These are phyloP conservation scores for Marmota flaviventris DNA, from an alignment of 2,113 vertebrate genomes.

Conservation along the genomic window DNA sequence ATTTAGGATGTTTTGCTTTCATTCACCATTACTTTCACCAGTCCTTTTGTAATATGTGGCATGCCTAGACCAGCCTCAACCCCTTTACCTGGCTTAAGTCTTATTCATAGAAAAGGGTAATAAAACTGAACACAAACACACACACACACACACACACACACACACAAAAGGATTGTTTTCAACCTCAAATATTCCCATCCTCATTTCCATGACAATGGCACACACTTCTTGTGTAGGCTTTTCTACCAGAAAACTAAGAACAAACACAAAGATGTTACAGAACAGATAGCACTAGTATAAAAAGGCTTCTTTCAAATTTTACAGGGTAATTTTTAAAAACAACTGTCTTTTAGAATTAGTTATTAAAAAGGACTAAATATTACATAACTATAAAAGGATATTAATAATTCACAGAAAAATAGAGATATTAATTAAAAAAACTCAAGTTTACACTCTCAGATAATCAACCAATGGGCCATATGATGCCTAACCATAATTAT, in stretches of 20 bases:
- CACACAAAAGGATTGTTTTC: neutral
- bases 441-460: neutral
- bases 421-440: neutral
- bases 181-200: neutral
- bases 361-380: neutral
- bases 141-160: no score
- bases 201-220: neutral
- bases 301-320: neutral
- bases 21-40: neutral
- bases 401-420: neutral
- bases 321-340: neutral
- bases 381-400: neutral
- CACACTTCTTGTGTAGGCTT: neutral
- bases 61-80: neutral
- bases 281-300: neutral
- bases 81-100: neutral
- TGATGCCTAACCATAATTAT: neutral
- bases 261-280: neutral
- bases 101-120: neutral
- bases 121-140: neutral
- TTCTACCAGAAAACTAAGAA: no score
- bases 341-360: rapidly evolving
- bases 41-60: neutral
- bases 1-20: neutral
- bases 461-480: neutral